Base-by-base conservation (phyloP, 2,113 vertebrate species). In the Nesoenas mayeri region DNA sequence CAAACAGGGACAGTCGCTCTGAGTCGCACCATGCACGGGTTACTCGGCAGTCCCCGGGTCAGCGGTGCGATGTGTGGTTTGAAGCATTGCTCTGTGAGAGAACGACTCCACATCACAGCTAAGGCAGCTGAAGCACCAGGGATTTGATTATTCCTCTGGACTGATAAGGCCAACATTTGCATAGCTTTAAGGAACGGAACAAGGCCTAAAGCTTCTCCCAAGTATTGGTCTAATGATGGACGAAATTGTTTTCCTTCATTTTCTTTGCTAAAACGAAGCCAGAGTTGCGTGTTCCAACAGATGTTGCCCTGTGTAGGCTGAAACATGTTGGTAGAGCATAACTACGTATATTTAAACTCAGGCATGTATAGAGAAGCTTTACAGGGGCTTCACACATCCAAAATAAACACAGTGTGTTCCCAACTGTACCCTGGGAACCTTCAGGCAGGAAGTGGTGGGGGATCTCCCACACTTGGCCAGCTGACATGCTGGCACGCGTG, bases 391-490 rank as follows among this genome's bases (percentile, higher is more conserved):
- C 91, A 72, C 86, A 57, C 34, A 32, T 95, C 94, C 92, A 97
- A 96, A 94, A 94, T 25, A 96, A 96, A 96, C 88, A 96, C 17
- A 24, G 31, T 6, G 22, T 75, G 44, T 85, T 96, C 91, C 81
- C 92, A 95, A 70, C 54, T 85, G 89, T 71, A 93, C 71, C 62
- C 95, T 93, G 91, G 87, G 96, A 97, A 95, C 87, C 80, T 62
- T 77, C 5, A 47, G 81, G 89, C 89, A 92, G 96, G 93, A 95
- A 89, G 56, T n/a, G 62, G 78, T 61, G 91, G 93, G 92, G 95
- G 83, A 96, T 94, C 92, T 95, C 89, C 94, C 84, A 88, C 6
- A 47, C 95, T 92, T 88, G 95, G 96, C 95, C 95, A 89, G 91
- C 91, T 91, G 89, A 96, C 91, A 95, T 87, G 81, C 84, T 95